phyloP scores from a whole-genome alignment of 2,113 vertebrate species.

The Deroptyus accipitrinus region DNA sequence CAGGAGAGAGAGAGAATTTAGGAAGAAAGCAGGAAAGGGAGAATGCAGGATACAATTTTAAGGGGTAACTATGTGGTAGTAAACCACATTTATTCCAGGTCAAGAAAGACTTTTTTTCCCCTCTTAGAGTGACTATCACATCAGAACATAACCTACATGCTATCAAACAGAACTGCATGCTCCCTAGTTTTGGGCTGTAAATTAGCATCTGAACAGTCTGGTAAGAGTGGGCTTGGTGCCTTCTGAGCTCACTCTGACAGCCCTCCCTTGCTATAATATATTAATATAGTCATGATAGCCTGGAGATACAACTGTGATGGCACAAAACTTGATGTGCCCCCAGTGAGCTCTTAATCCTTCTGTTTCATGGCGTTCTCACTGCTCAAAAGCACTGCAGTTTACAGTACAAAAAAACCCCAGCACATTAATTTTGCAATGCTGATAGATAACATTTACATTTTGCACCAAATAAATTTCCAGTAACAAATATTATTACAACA shows the following conservation, averaged over 20 bases:
- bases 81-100: neutral
- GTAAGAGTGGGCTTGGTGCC: neutral
- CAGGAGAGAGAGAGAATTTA: neutral
- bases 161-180: neutral
- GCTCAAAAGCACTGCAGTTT: conserved; percentile 27
- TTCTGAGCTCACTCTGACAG: conserved; percentile 42
- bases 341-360: conserved; percentile 54
- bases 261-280: conserved; percentile 8
- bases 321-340: conserved; percentile 53
- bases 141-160: neutral
- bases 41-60: neutral
- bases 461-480: conserved; percentile 40
- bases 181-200: neutral
- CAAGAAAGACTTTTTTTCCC: neutral
- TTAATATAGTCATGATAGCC: conserved; percentile 54
- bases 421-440: conserved; percentile 38
- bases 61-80: neutral
- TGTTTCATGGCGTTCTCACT: neutral
- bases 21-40: neutral
- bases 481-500: conserved; percentile 59
- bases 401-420: neutral
- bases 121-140: neutral
- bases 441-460: conserved; percentile 32
- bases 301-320: conserved; percentile 35
- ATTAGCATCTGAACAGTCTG: neutral